A percentile compares a stretch with the other conserved stretches of the same genome.
phyloP scores from a whole-genome alignment of 2,888 invertebrate genomes.

The Peribatodes rhomboidaria region DNA sequence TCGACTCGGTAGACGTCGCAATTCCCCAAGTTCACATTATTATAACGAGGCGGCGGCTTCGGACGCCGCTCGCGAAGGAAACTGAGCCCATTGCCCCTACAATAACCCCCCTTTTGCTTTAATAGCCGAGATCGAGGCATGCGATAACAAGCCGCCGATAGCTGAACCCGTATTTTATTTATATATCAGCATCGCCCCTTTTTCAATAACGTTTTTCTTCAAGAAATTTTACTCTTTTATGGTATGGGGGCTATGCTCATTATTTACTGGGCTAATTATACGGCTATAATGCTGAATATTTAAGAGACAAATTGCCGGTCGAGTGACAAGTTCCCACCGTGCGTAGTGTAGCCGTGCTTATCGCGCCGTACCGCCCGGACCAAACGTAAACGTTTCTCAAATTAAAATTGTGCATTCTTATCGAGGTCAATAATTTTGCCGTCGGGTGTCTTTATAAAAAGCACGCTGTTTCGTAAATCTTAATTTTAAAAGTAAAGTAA shows the following conservation, averaged over 20 bases:
- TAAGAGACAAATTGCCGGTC: conserved; percentile 73
- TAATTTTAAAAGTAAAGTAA: conserved; percentile 12
- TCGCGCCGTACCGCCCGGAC: conserved; percentile 9
- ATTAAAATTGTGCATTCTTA: conserved; percentile 26
- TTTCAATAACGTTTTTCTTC: conserved; percentile 85
- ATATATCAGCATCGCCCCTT: conserved; percentile 83
- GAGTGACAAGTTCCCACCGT: conserved; percentile 67
- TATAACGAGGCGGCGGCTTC: conserved; percentile 84
- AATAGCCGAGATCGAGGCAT: conserved; percentile 83
- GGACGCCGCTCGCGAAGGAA: conserved; percentile 77
- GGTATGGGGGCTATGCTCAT: conserved; percentile 77
- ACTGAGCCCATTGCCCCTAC: conserved; percentile 80
- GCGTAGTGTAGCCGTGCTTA: conserved; percentile 11
- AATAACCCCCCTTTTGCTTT: conserved; percentile 82
- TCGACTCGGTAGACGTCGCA: conserved; percentile 79
- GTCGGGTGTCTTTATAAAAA: conserved; percentile 2
- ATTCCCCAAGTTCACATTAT: conserved; percentile 86
- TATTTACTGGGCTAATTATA: conserved; percentile 83
- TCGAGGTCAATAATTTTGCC: conserved; percentile 25
- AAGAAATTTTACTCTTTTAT: conserved; percentile 84
- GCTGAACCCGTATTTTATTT: conserved; percentile 87
- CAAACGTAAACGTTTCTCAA: conserved; percentile 8
- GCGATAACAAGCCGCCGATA: conserved; percentile 87
- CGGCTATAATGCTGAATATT: conserved; percentile 76
- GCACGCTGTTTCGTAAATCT: conserved; percentile 19